Conservation (phyloP, 1,140 invertebrate species). For the Bombus difficillimus region DNA sequence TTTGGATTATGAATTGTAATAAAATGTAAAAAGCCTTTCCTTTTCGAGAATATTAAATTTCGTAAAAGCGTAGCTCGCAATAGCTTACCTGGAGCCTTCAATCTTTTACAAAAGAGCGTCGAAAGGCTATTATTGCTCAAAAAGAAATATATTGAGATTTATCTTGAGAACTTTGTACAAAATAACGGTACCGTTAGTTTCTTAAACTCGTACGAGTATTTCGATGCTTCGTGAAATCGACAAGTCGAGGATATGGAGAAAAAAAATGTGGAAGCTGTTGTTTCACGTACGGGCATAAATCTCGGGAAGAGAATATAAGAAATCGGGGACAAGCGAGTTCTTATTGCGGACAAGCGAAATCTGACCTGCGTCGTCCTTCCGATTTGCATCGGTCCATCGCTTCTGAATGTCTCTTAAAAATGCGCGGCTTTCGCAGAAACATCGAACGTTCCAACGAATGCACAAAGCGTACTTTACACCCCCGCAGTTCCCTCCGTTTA, state of each 20-base stretch:
- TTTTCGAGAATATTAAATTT: conserved; percentile 42
- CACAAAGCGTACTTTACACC: conserved; percentile 45
- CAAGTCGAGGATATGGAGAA: too few species aligned
- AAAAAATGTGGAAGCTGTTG: background rate
- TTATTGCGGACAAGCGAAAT: conserved; percentile 40
- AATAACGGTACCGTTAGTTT: conserved; percentile 5
- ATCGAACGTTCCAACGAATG: conserved; percentile 7
- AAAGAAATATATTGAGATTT: conserved; percentile 48
- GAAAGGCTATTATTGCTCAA: conserved; percentile 44
- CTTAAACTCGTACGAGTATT: background rate
- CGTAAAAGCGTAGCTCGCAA: background rate
- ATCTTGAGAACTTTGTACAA: background rate
- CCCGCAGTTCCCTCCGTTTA: conserved; percentile 7
- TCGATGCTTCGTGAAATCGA: background rate
- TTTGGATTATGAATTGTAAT: conserved; percentile 59
- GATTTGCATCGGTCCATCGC: conserved; percentile 69
- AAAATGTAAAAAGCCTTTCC: conserved; percentile 34
- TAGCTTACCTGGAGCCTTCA: too few species aligned
- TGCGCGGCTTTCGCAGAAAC: conserved; percentile 26
- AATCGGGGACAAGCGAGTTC: conserved; percentile 13
- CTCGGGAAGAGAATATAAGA: background rate
- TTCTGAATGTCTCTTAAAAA: conserved; percentile 57
- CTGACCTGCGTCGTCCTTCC: conserved; percentile 41
- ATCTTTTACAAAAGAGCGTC: conserved; percentile 48
- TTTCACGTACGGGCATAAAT: background rate